phyloP scores from a whole-genome alignment of 1,140 invertebrate genomes.

The Drosophila kohkoa region DNA sequence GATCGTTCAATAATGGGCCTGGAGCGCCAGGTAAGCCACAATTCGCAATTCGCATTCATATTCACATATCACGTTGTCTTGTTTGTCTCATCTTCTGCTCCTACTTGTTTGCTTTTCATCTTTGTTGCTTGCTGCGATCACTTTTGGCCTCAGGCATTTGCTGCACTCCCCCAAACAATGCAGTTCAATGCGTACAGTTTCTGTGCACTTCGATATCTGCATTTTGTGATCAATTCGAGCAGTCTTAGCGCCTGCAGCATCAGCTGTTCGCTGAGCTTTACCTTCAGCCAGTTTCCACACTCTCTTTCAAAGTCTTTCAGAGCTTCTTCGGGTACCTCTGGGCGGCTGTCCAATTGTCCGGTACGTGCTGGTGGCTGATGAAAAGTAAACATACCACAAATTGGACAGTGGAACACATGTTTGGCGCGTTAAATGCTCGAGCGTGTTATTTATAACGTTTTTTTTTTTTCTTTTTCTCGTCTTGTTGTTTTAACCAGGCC shows the following conservation, averaged over 20 bases:
- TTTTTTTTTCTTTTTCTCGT: conserved; percentile 46
- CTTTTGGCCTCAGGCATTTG: background rate
- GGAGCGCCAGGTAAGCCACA: conserved; percentile 74
- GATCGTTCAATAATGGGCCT: conserved; percentile 66
- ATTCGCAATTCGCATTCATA: conserved; percentile 5
- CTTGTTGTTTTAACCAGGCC: conserved; percentile 62
- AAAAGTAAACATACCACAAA: conserved; percentile 82
- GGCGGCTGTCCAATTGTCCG: background rate
- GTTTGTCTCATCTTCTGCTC: conserved; percentile 29
- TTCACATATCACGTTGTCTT: conserved; percentile 12
- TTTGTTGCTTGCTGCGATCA: no score
- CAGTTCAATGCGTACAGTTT: conserved; percentile 2
- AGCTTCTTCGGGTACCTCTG: background rate
- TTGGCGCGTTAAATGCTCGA: conserved; percentile 82
- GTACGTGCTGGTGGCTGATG: conserved; percentile 63
- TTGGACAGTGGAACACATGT: conserved; percentile 83
- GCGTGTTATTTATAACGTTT: conserved; percentile 83
- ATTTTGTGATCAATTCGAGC: conserved; percentile 53
- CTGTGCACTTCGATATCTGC: conserved; percentile 57
- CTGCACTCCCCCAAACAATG: conserved; percentile 4
- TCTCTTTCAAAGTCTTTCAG: background rate
- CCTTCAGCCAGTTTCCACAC: background rate
- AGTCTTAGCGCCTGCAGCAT: background rate
- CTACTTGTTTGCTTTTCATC: conserved; percentile 19
- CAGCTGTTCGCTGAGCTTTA: conserved; percentile 50